Evolutionary conservation across 2,113 vertebrate genomes (phyloP).

Genomic region (Neofelis nebulosa): DNA sequence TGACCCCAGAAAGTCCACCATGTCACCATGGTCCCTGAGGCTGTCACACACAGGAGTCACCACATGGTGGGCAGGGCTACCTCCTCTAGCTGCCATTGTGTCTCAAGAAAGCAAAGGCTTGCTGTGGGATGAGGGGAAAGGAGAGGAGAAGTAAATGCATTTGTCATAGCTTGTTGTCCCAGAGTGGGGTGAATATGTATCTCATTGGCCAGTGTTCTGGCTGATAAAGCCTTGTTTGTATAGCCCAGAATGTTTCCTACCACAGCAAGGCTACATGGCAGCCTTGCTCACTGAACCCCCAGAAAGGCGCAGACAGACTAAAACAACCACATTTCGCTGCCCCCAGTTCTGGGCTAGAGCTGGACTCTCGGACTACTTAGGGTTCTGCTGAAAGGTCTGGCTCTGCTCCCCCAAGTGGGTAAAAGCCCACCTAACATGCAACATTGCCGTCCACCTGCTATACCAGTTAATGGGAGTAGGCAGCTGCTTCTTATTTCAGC

Average conservation of each 20-base stretch:
- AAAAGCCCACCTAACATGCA: background rate
- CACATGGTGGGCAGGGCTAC: no score
- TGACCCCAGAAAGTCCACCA: background rate
- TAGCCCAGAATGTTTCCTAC: background rate
- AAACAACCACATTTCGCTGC: no score
- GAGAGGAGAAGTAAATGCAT: background rate
- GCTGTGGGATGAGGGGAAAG: background rate
- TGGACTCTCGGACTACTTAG: background rate
- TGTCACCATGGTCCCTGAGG: rapidly evolving
- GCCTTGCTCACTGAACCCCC: background rate
- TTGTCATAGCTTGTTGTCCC: background rate
- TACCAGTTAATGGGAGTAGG: rapidly evolving
- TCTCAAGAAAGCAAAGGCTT: background rate
- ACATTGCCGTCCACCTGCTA: no score
- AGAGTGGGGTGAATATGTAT: rapidly evolving
- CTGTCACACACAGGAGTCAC: rapidly evolving
- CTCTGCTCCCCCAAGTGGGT: background rate
- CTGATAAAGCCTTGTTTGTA: background rate
- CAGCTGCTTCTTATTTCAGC: background rate
- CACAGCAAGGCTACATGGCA: no score
- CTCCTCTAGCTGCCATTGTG: background rate
- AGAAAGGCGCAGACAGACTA: background rate
- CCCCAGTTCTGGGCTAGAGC: background rate
- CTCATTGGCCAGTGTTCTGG: background rate
- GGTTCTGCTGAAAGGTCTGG: background rate